Evolutionary conservation across 2,113 vertebrate species (phyloP).

Genomic region (Megaleporinus macrocephalus): DNA sequence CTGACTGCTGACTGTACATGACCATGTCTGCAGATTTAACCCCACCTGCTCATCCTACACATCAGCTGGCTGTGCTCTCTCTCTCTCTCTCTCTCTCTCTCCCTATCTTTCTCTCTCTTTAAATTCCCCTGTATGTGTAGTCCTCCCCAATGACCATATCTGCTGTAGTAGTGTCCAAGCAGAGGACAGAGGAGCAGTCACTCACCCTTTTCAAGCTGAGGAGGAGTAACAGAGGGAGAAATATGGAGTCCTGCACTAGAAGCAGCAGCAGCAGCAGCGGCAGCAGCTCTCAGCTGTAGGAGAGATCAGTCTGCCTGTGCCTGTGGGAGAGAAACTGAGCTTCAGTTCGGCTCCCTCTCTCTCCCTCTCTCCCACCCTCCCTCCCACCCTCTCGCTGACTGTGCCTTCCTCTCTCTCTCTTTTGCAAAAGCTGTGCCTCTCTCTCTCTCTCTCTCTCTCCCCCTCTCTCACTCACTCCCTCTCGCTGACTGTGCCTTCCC

Average conservation of each 20-base stretch:
- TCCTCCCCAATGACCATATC: neutral
- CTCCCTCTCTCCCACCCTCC: slow-evolving; percentile 26
- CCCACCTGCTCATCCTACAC: neutral
- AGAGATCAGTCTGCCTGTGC: slow-evolving; percentile 62
- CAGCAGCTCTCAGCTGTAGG: slow-evolving; percentile 54
- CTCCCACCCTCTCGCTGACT: slow-evolving; percentile 40
- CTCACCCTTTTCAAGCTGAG: slow-evolving; percentile 43
- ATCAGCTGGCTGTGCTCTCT: neutral
- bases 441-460: slow-evolving; percentile 36
- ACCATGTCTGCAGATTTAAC: slow-evolving; percentile 18
- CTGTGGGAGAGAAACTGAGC: slow-evolving; percentile 66
- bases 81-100: neutral
- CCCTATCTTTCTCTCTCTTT: neutral
- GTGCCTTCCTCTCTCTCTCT: slow-evolving; percentile 50
- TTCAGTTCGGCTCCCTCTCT: slow-evolving; percentile 52
- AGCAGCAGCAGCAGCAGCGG: slow-evolving; percentile 10
- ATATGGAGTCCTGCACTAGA: slow-evolving; percentile 59
- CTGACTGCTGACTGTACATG: neutral
- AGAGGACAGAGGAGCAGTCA: slow-evolving; percentile 13
- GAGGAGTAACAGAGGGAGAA: slow-evolving; percentile 49
- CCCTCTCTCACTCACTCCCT: slow-evolving; percentile 7
- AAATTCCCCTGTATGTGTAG: neutral
- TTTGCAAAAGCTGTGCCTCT: slow-evolving; percentile 23
- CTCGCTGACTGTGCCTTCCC: slow-evolving; percentile 51
- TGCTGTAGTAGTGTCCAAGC: neutral